Conservation (phyloP, 1,140 invertebrate genomes). For the Steinernema khuongi region DNA sequence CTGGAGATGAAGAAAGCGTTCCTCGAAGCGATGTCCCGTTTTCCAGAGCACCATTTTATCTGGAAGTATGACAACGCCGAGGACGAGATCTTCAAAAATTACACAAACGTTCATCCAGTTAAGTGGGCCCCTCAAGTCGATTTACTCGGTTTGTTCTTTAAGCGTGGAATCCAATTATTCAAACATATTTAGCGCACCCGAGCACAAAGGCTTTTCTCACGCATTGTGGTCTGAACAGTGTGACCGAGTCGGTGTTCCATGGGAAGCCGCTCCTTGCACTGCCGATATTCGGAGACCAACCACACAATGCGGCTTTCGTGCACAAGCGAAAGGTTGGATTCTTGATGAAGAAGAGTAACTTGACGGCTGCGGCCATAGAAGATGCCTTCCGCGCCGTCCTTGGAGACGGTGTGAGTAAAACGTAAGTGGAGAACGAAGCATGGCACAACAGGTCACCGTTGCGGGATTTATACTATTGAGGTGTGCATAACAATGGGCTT, state of each 20-base stretch:
- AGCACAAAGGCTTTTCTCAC: slow-evolving; percentile 68
- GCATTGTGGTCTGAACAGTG: slow-evolving; percentile 67
- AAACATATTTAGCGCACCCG: slow-evolving; percentile 64
- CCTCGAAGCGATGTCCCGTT: slow-evolving; percentile 33
- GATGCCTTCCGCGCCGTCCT: neutral
- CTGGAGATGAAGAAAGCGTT: slow-evolving; percentile 28
- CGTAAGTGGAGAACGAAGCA: neutral
- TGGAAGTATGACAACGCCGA: slow-evolving; percentile 44
- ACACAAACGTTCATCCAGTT: slow-evolving; percentile 56
- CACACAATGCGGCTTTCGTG: slow-evolving; percentile 59
- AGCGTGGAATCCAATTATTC: neutral
- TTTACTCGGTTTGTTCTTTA: slow-evolving; percentile 62
- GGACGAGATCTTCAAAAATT: slow-evolving; percentile 19
- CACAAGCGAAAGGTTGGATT: slow-evolving; percentile 19
- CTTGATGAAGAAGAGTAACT: neutral
- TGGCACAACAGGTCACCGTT: too few relatives aligned
- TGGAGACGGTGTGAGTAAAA: neutral
- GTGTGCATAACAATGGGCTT: too few relatives aligned
- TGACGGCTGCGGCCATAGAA: neutral
- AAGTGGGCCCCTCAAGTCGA: slow-evolving; percentile 70
- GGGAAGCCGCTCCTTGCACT: slow-evolving; percentile 68
- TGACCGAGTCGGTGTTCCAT: slow-evolving; percentile 66
- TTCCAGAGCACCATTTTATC: slow-evolving; percentile 45
- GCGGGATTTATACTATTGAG: too few relatives aligned
- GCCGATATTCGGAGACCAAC: slow-evolving; percentile 68